A percentile compares a stretch with the other conserved stretches of the same genome.
These are phyloP conservation scores for Pyrocephalus nanus DNA, from an alignment of 2,797 vertebrate genomes.

Conservation along the genomic window DNA sequence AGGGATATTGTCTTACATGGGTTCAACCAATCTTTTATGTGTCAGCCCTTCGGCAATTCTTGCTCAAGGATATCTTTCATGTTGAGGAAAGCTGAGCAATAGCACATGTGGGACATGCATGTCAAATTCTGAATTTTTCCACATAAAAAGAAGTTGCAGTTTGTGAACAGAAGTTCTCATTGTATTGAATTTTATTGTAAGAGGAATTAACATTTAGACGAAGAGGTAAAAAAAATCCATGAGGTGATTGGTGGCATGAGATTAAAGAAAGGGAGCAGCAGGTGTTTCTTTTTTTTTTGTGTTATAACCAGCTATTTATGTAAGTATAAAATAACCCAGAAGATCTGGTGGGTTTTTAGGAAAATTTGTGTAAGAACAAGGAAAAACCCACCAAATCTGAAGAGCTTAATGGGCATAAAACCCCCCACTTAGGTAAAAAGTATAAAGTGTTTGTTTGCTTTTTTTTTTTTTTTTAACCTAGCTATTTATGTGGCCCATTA, in stretches of 20 bases:
- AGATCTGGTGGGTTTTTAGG: not conserved
- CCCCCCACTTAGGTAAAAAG: not conserved
- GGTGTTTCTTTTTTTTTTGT: not conserved
- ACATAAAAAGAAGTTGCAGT: not conserved
- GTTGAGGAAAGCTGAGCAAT: not conserved
- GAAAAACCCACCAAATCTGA: not conserved
- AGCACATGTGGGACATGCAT: not conserved
- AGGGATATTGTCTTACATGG: not conserved
- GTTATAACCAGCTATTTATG: not conserved
- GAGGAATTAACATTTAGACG: not conserved
- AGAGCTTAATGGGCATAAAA: not conserved
- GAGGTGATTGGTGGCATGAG: rapidly evolving
- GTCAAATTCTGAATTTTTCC: not conserved
- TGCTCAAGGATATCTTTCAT: not conserved
- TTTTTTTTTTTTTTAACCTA: not conserved
- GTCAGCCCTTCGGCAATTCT: not conserved
- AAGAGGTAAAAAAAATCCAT: not conserved
- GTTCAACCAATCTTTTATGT: not conserved
- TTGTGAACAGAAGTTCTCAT: not conserved
- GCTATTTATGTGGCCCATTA: not conserved
- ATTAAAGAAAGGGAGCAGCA: not conserved
- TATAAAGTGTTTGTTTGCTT: not conserved
- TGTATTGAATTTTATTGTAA: not conserved
- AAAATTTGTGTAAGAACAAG: not conserved
- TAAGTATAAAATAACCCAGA: not conserved